Base-by-base conservation (phyloP, 1,140 invertebrate species). In the Saccostrea glomerata region DNA sequence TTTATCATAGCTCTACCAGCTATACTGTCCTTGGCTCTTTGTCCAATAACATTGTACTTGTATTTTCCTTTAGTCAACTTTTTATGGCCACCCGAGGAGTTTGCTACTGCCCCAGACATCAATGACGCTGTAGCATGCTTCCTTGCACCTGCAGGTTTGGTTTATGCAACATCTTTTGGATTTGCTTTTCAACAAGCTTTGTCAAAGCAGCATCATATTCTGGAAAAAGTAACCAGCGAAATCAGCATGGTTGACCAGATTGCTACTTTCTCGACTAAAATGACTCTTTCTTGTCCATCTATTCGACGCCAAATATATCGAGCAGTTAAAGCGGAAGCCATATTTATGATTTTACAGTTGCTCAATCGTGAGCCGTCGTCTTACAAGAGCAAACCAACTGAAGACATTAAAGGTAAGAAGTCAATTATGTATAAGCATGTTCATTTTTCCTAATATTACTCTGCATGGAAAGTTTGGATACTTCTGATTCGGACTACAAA, bases 61-160 rank as follows among this genome's bases (percentile, higher is more conserved):
- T 92, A 92, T 73, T 84, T 87, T 47, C 91, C 91, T 11, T 87
- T 93, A 5, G 86, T 88, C 1, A 85, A 77, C 54, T 89, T 90
- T 56, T 25, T 92, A n/a, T 92, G 92, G 92, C 89, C 92, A 13
- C 85, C 87, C 13, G 84, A 90, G 4, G 58, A 90, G 15, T 91
- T 88, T 58, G 55, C 86, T 54, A 58, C 47, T 7, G 86, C 89
- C 15, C 92, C 92, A 17, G 91, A 93, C 70, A 92, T 93, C 56
- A 93, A 92, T 83, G 92, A 93, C 66, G 92, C 92, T 84, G 92
- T 93, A 20, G 89, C 91, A 0, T 92, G 92, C 86, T 93, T 92
- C 86, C 90, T 93, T 13, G 89, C 91, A 3, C 92, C 92, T 6
- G 92, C 92, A 20, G 92, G 92, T 17, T 87, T 93, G 23, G 92